Evolutionary conservation across 64 coral and sea anemone genomes (phyloP).

Genomic region (Trachythela sp.): DNA sequence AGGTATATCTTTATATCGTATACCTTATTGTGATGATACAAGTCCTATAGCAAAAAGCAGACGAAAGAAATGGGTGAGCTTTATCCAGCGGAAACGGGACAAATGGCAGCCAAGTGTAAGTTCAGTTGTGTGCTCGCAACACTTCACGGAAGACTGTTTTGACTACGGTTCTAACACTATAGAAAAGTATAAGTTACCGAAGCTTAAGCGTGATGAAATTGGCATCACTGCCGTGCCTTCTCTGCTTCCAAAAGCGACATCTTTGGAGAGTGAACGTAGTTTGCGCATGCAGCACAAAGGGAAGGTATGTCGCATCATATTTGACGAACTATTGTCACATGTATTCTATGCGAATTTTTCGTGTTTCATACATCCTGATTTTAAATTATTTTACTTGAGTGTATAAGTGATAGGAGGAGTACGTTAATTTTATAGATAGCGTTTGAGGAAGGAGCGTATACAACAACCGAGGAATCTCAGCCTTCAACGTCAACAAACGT

Average conservation of each 20-base stretch:
- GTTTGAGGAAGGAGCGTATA: no score
- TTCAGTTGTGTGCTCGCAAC: slow-evolving; percentile 34
- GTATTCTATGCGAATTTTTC: no score
- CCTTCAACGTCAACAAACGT: no score
- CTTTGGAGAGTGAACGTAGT: neutral
- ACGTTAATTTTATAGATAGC: no score
- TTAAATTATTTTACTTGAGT: no score
- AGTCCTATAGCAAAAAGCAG: neutral
- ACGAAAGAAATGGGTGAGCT: slow-evolving; percentile 33
- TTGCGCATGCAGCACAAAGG: neutral
- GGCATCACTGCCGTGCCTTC: neutral
- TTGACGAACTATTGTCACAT: no score
- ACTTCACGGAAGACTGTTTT: slow-evolving; percentile 32
- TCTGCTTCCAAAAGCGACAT: neutral
- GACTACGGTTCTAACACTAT: neutral
- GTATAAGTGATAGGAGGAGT: no score
- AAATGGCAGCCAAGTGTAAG: slow-evolving; percentile 25
- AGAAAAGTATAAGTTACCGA: neutral
- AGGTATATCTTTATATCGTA: slow-evolving; percentile 11
- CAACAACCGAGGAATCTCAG: no score
- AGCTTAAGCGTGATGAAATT: slow-evolving; percentile 2
- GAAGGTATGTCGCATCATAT: neutral
- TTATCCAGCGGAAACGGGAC: neutral
- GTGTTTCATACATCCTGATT: no score
- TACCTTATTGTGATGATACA: slow-evolving; percentile 24